Base-by-base conservation (phyloP, 2,888 invertebrate genomes). In the Automeris io region DNA sequence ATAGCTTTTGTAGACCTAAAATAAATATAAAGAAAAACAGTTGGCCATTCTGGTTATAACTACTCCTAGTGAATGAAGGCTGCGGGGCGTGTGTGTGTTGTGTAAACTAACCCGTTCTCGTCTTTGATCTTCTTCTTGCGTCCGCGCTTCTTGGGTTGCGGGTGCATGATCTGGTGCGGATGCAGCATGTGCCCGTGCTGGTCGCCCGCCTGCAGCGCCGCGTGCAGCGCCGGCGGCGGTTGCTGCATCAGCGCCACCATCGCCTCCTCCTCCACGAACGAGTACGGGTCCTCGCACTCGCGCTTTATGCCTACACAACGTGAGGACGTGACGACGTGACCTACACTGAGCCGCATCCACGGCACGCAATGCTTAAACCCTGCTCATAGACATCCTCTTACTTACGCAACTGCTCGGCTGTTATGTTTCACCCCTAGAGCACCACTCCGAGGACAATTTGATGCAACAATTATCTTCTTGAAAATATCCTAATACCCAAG, bases 121-220 rank as follows among this genome's bases (percentile, higher is more conserved):
- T 90, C 88, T 67, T 90, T 90, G 40, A 91, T 85, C 76, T 96
- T 96, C 89, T 95, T 95, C 89, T 95, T 95, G 39, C 95, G 87
- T 13, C 95, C 95, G 9, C 95, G 85, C 73, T 95, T 95, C 79
- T 95, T 95, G 42, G 94, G 94, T 51, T 88, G 88, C 45, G 79
- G 82, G 54, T 82, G 77, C 75, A 83, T 70, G 69, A 83, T 70
- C 60, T 85, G 85, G 45, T 85, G 87, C 41, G 65, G 70, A 47
- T 78, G 70, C 69, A 75, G 66, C 64, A 75, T 61, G 54, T 82
- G 79, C 41, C 58, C 50, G 43, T 69, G 71, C 43, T 61, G 64
- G 34, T 71, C 71, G 45, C 63, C 67, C 57, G 87, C 86, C 58
- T 79, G 85, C 42, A 73, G 73, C 47, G 73, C 29, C 47, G 63